Evolutionary conservation across 1,140 invertebrate species (phyloP), one percentile per base, ranked within the genome.

Genomic region (Asobara japonica): DNA sequence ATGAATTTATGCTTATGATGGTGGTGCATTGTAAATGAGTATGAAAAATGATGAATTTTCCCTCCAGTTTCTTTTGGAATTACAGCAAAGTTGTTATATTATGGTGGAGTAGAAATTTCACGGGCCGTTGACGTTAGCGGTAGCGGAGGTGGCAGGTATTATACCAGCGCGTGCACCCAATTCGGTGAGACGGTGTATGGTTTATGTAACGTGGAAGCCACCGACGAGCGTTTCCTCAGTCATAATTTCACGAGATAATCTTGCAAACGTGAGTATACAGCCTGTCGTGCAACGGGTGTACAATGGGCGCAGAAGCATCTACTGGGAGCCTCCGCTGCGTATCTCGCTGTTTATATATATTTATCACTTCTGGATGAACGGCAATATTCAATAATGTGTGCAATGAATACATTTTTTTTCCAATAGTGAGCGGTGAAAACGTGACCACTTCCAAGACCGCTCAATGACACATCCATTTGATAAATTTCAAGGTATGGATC

Each of bases 181-280:
- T 22, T 25, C 68, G 22, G 60, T 61, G 51, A 66, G 64, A 45
- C 30, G 65, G 30, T 65, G 7, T 45, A 76, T 72, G 74, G 65
- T 81, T 80, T 81, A 79, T 79, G 82, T 84, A 83, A 82, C 71
- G 75, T 82, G 76, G 80, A 82, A 82, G 78, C 83, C 65, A 27
- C 73, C 78, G 73, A 72, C 62, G 67, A 74, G 51, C 62, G 6
- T 66, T 74, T 45, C 64, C 66, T 82, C 78, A 77, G 74, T 83
- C 80, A 79, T 85, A 85, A 84, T 80, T 84, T 73, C 80, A 79
- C 76, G 77, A 84, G 83, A 85, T 85, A 82, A 85, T 84, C 83
- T 83, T 71, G 61, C 38, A 33, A 69, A 80, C 78, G 81, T 82
- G 81, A 81, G 78, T 80, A 80, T 61, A 73, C 74, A 66, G 51